Evolutionary conservation across 2,113 vertebrate genomes (phyloP).

Genomic region (Chaetodon trifascialis): DNA sequence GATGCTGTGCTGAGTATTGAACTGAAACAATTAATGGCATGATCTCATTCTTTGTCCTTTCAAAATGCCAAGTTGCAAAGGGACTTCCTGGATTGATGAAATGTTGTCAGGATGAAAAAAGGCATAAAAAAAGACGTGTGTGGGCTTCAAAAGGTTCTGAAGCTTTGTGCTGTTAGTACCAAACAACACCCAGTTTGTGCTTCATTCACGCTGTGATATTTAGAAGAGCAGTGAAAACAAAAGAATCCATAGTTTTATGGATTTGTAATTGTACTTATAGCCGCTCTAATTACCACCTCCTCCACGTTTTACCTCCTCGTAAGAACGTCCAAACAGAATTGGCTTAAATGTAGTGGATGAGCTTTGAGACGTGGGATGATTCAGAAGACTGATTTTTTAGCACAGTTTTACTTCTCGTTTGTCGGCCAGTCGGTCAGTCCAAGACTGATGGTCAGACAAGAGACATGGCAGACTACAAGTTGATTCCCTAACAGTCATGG

Average conservation of each 20-base stretch:
- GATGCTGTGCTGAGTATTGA: neutral
- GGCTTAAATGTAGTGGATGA: neutral
- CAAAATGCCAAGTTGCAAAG: conserved; percentile 17
- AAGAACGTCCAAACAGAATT: neutral
- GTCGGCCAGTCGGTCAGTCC: neutral
- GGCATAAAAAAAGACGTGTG: conserved; percentile 10
- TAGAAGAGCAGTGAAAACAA: conserved; percentile 24
- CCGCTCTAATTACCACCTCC: conserved; percentile 7
- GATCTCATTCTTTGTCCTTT: conserved; percentile 34
- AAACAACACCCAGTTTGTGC: conserved; percentile 15
- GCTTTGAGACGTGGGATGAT: conserved; percentile 10
- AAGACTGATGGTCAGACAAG: too few species aligned
- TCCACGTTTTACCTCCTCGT: conserved; percentile 23
- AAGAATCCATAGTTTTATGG: conserved; percentile 4
- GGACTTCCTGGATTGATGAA: conserved; percentile 21
- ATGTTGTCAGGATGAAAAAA: conserved; percentile 4
- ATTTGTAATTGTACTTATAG: conserved; percentile 21
- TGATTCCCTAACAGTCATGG: too few species aligned
- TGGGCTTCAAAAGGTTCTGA: conserved; percentile 6
- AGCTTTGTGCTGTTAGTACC: neutral
- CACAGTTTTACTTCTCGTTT: neutral
- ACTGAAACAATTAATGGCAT: neutral
- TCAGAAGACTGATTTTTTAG: neutral
- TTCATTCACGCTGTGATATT: conserved; percentile 43
- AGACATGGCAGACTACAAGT: too few species aligned